These are phyloP conservation scores for Borostomias antarcticus DNA, from an alignment of 2,797 vertebrate genomes.

Conservation along the genomic window DNA sequence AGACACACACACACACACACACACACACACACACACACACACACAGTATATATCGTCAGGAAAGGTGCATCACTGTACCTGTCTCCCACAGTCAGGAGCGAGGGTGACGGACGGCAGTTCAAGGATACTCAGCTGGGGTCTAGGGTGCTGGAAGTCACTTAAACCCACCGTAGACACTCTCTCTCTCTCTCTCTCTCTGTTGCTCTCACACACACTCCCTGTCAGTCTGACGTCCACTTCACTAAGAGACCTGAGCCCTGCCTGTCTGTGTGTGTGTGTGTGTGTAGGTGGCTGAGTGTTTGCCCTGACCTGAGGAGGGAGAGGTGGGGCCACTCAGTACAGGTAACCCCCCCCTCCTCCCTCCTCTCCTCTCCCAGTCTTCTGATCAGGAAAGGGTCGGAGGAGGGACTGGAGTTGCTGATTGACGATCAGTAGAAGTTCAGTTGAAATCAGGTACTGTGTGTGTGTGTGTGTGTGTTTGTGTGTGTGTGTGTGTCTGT, in stretches of 20 bases:
- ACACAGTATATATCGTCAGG: too few relatives aligned
- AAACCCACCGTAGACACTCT: background rate
- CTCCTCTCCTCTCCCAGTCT: conserved; percentile 28
- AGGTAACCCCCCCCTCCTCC: conserved; percentile 26
- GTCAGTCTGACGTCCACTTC: too few relatives aligned
- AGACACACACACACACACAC: too few relatives aligned
- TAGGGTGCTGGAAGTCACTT: too few relatives aligned
- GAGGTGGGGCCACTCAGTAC: conserved; percentile 68
- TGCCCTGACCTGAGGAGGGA: conserved; percentile 67
- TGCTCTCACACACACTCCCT: too few relatives aligned
- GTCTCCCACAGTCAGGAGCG: too few relatives aligned
- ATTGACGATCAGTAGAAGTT: conserved; percentile 45
- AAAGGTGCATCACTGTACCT: too few relatives aligned
- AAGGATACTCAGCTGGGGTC: too few relatives aligned
- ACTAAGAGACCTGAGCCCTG: conserved; percentile 27
- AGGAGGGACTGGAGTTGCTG: conserved; percentile 40
- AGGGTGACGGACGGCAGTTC: too few relatives aligned
- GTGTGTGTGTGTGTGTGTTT: conserved; percentile 8
- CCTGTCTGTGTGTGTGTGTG: conserved; percentile 25
- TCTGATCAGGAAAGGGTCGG: conserved; percentile 62
- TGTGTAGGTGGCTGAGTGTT: conserved; percentile 73
- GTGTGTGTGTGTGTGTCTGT: too few relatives aligned
- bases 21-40: too few relatives aligned
- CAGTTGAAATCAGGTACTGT: too few relatives aligned
- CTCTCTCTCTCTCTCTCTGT: background rate